phyloP scores from a whole-genome alignment of 2,113 vertebrate species.

The Galbula dea region DNA sequence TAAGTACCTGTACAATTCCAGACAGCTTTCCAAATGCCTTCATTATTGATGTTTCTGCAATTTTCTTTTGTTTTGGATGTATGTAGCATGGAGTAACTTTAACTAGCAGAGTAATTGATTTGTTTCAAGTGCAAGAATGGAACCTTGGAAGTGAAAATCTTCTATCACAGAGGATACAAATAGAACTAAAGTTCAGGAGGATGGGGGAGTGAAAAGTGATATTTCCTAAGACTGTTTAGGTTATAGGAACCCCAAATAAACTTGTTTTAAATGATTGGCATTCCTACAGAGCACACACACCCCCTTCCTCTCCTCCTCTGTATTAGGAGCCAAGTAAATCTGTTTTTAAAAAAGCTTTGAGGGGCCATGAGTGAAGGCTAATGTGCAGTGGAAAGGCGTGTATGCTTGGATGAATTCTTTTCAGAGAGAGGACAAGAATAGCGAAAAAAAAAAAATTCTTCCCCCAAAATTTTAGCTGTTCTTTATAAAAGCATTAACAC shows the following conservation, averaged over 20 bases:
- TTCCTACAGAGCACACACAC: neutral
- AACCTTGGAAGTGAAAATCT: neutral
- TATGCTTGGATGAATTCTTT: neutral
- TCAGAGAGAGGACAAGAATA: neutral
- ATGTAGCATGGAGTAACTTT: neutral
- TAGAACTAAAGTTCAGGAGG: neutral
- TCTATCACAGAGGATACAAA: neutral
- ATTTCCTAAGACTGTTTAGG: neutral
- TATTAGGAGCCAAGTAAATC: neutral
- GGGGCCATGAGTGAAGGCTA: constrained; percentile 1
- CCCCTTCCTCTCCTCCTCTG: fast-evolving
- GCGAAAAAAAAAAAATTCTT: neutral
- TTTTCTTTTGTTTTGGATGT: neutral
- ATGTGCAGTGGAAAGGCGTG: neutral
- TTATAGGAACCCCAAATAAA: neutral
- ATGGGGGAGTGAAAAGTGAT: neutral
- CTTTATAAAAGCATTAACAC: neutral
- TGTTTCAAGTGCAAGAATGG: neutral
- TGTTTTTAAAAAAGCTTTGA: constrained; percentile 7
- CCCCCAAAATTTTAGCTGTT: neutral
- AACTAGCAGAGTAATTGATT: neutral
- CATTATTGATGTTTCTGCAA: neutral
- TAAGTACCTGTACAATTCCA: neutral
- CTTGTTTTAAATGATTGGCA: neutral
- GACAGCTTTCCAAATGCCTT: neutral